Evolutionary conservation across 2,113 vertebrate species (phyloP), one percentile per base, ranked within the genome.

Genomic region (Neofelis nebulosa): DNA sequence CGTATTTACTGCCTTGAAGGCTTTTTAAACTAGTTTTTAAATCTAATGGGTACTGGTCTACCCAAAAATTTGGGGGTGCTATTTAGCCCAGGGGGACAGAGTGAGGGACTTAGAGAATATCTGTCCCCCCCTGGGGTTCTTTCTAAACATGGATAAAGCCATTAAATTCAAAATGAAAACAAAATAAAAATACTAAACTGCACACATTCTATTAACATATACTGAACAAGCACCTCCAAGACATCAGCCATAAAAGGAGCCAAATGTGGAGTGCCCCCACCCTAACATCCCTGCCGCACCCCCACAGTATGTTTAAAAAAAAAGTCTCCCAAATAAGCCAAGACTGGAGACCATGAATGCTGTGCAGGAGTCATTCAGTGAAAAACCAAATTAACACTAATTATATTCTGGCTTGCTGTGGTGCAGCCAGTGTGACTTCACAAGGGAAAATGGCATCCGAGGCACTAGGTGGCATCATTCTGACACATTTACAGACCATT

Each of bases 381-480:
- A 98, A 97, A 98, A 99, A 98, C 98, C 98, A 98, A 98, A 99
- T 99, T 98, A 99, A 95, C 86, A 52, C 96, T 99, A 99, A 99
- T 99, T 99, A 98, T 98, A 95, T 71, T 97, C 91, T 68, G 48
- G 95, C 98, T 98, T 95, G 98, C 99, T 98, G 99, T 91, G 98
- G 98, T 91, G 98, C 94, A 96, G 98, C 90, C 98, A 98, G 97
- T 97, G 98, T 97, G 98, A 97, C 98, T 99, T 97, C 98, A 98
- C 95, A 52, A 97, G 96, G 97, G 98, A 98, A 98, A 91, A 91
- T 68, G 98, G 97, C 97, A 86, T 97, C 95, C 36, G 3, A 98
- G 98, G 98, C 99, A 99, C 99, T 99, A 99, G 99, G 98, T 99
- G 99, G 99, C 99, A 99, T 98, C 98, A 98, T 99, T 98, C 98